Conservation (phyloP, 2,888 invertebrate species). For the Aporophyla nigra region DNA sequence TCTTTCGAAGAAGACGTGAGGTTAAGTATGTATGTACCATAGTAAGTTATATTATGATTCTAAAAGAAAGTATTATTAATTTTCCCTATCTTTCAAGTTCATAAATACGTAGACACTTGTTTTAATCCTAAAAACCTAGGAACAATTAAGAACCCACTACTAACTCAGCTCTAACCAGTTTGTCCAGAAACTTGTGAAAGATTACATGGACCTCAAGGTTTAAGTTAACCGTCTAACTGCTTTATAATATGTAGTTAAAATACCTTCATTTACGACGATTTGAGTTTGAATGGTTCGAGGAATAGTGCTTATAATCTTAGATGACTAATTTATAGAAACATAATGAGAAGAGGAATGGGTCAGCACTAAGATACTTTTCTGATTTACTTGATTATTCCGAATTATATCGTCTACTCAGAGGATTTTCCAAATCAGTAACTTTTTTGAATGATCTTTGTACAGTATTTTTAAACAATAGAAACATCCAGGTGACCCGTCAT, state of each 20-base stretch:
- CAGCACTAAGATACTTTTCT: background rate
- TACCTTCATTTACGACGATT: constrained; percentile 26
- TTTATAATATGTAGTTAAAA: constrained; percentile 42
- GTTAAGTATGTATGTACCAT: too few relatives aligned
- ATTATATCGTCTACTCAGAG: background rate
- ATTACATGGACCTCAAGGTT: constrained; percentile 41
- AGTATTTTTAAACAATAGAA: too few relatives aligned
- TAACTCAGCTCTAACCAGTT: constrained; percentile 24
- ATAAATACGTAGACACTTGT: background rate
- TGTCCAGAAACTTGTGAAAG: constrained; percentile 46
- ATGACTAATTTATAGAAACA: background rate
- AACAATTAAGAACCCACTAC: constrained; percentile 3
- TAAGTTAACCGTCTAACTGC: constrained; percentile 42
- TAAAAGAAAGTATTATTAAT: background rate
- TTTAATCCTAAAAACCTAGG: background rate
- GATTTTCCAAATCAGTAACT: background rate
- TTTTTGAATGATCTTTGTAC: too few relatives aligned
- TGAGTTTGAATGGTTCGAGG: constrained; percentile 25
- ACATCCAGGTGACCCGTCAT: too few relatives aligned
- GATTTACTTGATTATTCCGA: background rate
- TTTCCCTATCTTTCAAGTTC: background rate
- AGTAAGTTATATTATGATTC: background rate
- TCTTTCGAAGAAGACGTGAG: too few relatives aligned
- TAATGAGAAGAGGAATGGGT: background rate
- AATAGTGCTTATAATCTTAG: background rate